Base-by-base conservation (phyloP, 2,888 invertebrate genomes). In the Rhagonycha fulva region DNA sequence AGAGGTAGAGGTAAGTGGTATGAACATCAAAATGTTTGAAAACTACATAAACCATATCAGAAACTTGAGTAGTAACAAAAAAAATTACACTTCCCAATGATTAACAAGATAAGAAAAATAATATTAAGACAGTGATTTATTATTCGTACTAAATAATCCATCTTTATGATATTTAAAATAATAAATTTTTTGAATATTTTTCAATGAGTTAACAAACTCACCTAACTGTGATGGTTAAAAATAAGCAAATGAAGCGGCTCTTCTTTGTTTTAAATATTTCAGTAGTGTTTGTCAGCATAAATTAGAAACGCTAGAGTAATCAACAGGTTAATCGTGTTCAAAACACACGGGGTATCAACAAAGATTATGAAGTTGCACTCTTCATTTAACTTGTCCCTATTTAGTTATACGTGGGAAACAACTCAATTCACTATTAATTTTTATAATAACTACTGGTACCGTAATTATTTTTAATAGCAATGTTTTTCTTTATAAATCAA, bases 231-330 rank as follows among this genome's bases (percentile, higher is more conserved):
- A 7, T 47, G 26, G 26, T 10, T 26, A 66, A 66, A 66, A 66
- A 66, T 66, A 66, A 66, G 26, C 23, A 66, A 66, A 66, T 24
- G 14, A 66, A 66, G 63, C 77, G 77, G 77, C 77, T 62, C 24
- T 14, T 14, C 77, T 77, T 77, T 77, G 77, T 77, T 77, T 77
- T 75, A 75, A 71, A 75, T 77, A 77, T 77, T 77, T 77, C 75
- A 69, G 77, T 77, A 77, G 77, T 77, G 70, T 74, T 74, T 74
- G 77, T 77, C 77, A 68, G 30, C 70, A 66, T 66, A 60, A 62
- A 75, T 77, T 74, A 77, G 68, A 67, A 72, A 77, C 77, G 75
- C 77, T 69, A 75, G 77, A 77, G 68, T 71, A 70, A 68, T 69
- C 70, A 77, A 68, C 74, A 74, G 63, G 71, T 75, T 70, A 72